Evolutionary conservation across 1,140 invertebrate genomes (phyloP).

Genomic region (Cecropterus lyciades): DNA sequence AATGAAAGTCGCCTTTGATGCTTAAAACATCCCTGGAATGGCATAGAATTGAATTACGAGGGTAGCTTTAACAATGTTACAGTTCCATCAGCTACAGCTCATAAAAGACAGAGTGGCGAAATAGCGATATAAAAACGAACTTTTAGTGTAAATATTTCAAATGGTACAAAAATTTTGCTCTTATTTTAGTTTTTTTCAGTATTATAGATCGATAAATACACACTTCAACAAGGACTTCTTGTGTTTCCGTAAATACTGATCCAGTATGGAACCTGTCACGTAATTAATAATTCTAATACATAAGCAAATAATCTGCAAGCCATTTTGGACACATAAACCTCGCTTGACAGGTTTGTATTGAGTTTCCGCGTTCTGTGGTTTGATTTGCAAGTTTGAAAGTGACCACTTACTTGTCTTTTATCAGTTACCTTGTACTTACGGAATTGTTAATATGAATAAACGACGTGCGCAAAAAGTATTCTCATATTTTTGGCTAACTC

Average conservation of each 20-base stretch:
- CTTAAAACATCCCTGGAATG: slow-evolving; percentile 38
- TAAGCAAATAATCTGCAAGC: slow-evolving; percentile 20
- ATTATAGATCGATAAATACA: slow-evolving; percentile 42
- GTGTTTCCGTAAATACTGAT: slow-evolving; percentile 52
- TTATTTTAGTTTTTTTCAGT: slow-evolving; percentile 36
- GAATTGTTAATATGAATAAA: slow-evolving; percentile 3
- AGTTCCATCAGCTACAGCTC: slow-evolving; percentile 44
- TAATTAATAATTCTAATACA: slow-evolving; percentile 23
- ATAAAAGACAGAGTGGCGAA: slow-evolving; percentile 1
- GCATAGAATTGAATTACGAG: slow-evolving; percentile 44
- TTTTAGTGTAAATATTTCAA: too few species aligned
- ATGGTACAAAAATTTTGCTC: slow-evolving; percentile 12
- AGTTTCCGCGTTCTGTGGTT: slow-evolving; percentile 22
- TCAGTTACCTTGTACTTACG: slow-evolving; percentile 17
- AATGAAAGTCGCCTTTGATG: slow-evolving; percentile 52
- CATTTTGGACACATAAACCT: slow-evolving; percentile 20
- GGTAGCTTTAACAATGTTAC: slow-evolving; percentile 53
- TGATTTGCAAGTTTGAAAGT: slow-evolving; percentile 23
- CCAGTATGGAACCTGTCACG: slow-evolving; percentile 40
- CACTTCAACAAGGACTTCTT: slow-evolving; percentile 54
- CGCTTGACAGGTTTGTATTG: neutral
- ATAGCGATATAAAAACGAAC: slow-evolving; percentile 29
- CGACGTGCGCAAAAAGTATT: too few species aligned
- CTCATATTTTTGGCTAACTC: too few species aligned
- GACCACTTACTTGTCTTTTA: slow-evolving; percentile 9